Conservation (phyloP, 2,113 vertebrate genomes). For the Lampris megalopsis region DNA sequence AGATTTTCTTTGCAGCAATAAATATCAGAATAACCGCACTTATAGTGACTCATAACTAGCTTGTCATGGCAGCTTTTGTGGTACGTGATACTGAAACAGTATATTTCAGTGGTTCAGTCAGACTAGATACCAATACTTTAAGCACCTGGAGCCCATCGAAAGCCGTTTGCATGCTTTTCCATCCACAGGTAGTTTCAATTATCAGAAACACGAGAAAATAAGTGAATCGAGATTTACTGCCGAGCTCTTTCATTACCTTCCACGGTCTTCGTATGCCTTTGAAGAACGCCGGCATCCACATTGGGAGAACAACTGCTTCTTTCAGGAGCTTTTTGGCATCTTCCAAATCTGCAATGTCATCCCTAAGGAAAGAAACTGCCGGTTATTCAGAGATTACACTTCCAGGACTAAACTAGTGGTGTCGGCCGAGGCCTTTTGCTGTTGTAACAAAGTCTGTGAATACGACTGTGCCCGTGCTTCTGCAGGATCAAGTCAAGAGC, state of each 20-base stretch:
- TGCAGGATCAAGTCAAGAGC: too few species aligned
- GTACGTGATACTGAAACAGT: too few species aligned
- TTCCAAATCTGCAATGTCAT: slow-evolving; percentile 95
- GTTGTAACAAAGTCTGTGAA: not conserved
- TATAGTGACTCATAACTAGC: too few species aligned
- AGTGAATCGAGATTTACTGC: not conserved
- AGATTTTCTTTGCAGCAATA: too few species aligned
- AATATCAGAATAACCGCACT: too few species aligned
- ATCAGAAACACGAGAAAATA: not conserved
- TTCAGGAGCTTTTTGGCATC: slow-evolving; percentile 97
- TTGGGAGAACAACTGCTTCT: slow-evolving; percentile 96
- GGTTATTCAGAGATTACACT: not conserved
- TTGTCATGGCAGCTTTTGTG: too few species aligned
- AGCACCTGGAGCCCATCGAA: too few species aligned
- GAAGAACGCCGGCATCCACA: slow-evolving; percentile 99
- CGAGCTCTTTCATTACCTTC: slow-evolving; percentile 85
- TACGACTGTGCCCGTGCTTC: too few species aligned
- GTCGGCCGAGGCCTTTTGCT: not conserved
- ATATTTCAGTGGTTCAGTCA: too few species aligned
- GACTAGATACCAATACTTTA: too few species aligned
- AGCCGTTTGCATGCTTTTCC: too few species aligned
- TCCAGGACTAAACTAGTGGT: not conserved
- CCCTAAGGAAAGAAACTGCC: slow-evolving; percentile 80
- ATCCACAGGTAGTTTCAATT: too few species aligned
- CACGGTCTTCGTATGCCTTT: slow-evolving; percentile 97